phyloP scores from a whole-genome alignment of 1,140 invertebrate genomes.

The Hormaphis cornu region DNA sequence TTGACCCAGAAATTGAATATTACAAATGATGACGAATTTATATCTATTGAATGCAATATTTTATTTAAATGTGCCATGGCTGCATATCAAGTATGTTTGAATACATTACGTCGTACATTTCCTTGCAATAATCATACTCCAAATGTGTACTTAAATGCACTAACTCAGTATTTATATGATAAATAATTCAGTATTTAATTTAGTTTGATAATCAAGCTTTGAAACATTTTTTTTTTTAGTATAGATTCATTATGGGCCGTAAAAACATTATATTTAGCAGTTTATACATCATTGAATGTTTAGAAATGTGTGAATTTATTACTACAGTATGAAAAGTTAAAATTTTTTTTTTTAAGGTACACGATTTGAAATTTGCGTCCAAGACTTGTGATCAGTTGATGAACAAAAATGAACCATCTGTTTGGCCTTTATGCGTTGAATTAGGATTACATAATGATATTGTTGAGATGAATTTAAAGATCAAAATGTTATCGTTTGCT shows the following conservation, averaged over 20 bases:
- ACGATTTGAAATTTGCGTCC: constrained; percentile 21
- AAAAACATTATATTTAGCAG: too few species aligned
- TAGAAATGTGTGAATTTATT: too few species aligned
- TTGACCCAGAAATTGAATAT: constrained; percentile 12
- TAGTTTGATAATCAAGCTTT: too few species aligned
- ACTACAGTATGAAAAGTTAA: neutral
- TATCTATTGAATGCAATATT: constrained; percentile 5
- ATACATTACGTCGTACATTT: too few species aligned
- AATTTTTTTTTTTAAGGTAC: neutral
- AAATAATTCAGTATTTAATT: neutral
- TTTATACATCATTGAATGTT: too few species aligned
- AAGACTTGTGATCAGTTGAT: constrained; percentile 16
- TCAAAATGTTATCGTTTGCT: constrained; percentile 13
- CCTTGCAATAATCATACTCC: too few species aligned
- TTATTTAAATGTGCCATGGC: constrained; percentile 21
- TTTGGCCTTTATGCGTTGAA: constrained; percentile 9
- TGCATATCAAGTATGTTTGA: constrained; percentile 15
- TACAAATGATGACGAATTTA: neutral
- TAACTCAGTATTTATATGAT: neutral
- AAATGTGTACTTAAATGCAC: too few species aligned
- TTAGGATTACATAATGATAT: constrained; percentile 11
- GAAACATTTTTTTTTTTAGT: neutral
- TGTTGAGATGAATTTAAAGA: constrained; percentile 5
- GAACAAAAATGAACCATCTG: constrained; percentile 13
- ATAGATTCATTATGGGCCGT: too few species aligned